phyloP scores from a whole-genome alignment of 2,888 invertebrate genomes.

The Melitaea athalia region DNA sequence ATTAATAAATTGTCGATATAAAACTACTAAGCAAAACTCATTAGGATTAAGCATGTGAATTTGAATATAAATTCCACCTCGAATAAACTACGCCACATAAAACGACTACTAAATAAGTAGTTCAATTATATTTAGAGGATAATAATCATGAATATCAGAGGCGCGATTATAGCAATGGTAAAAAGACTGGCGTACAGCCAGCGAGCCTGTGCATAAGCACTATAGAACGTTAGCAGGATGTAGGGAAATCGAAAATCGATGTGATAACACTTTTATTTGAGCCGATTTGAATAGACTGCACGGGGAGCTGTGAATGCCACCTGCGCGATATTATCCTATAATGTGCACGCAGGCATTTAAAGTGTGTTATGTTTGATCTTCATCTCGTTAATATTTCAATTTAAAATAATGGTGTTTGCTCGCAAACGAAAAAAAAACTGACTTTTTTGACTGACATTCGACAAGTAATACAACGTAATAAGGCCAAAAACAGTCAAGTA shows the following conservation, averaged over 20 bases:
- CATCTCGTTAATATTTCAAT: neutral
- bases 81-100: neutral
- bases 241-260: constrained; percentile 59
- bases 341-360: constrained; percentile 2
- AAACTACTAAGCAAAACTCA: too few species aligned
- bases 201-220: constrained; percentile 54
- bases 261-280: constrained; percentile 72
- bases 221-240: constrained; percentile 42
- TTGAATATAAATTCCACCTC: neutral
- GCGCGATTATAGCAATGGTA: constrained; percentile 55
- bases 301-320: constrained; percentile 37
- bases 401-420: too few species aligned
- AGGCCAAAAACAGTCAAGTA: too few species aligned
- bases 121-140: constrained; percentile 34
- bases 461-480: too few species aligned
- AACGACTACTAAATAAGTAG: constrained; percentile 2
- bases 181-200: constrained; percentile 62
- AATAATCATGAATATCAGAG: constrained; percentile 55
- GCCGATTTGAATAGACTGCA: constrained; percentile 64
- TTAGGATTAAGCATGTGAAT: neutral
- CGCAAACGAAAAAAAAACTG: too few species aligned
- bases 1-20: too few species aligned
- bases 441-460: too few species aligned
- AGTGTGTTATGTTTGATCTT: constrained; percentile 8
- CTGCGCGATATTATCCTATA: constrained; percentile 31